Evolutionary conservation across 2,113 vertebrate genomes (phyloP).

Genomic region (Ptyas mucosa): DNA sequence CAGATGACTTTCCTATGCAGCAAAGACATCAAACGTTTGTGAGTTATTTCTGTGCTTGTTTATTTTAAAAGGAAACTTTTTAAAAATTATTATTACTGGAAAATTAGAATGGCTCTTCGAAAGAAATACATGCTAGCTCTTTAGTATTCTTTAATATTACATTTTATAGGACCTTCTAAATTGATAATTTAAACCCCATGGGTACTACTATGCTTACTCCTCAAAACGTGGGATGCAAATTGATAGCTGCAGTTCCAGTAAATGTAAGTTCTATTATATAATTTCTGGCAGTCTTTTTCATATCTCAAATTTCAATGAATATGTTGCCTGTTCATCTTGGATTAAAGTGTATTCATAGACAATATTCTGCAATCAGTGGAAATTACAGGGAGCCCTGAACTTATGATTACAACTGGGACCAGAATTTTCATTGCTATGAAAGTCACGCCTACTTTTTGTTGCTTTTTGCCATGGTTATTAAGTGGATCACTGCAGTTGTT

Average conservation of each 20-base stretch:
- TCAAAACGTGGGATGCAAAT: not conserved
- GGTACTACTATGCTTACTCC: not conserved
- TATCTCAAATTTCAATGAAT: not conserved
- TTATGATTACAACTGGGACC: too few relatives aligned
- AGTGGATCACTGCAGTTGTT: too few relatives aligned
- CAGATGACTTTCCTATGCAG: slow-evolving; percentile 37
- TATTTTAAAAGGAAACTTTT: slow-evolving; percentile 12
- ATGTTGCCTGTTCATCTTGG: not conserved
- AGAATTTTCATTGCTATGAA: too few relatives aligned
- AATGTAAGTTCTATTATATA: not conserved
- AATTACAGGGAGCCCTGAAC: not conserved
- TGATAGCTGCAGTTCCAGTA: not conserved
- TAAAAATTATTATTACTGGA: slow-evolving; percentile 11
- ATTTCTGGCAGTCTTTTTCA: not conserved
- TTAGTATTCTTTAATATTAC: slow-evolving; percentile 36
- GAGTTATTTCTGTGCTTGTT: slow-evolving; percentile 29
- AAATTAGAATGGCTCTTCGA: not conserved
- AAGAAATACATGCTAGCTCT: slow-evolving; percentile 13
- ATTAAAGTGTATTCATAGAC: not conserved
- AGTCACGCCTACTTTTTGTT: too few relatives aligned
- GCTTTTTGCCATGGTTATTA: too few relatives aligned
- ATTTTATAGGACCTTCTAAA: slow-evolving; percentile 30
- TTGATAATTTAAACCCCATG: slow-evolving; percentile 9
- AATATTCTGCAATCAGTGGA: not conserved
- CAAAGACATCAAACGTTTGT: slow-evolving; percentile 56